These are phyloP conservation scores for Catocala sponsa DNA, from an alignment of 2,888 invertebrate species.

Conservation along the genomic window DNA sequence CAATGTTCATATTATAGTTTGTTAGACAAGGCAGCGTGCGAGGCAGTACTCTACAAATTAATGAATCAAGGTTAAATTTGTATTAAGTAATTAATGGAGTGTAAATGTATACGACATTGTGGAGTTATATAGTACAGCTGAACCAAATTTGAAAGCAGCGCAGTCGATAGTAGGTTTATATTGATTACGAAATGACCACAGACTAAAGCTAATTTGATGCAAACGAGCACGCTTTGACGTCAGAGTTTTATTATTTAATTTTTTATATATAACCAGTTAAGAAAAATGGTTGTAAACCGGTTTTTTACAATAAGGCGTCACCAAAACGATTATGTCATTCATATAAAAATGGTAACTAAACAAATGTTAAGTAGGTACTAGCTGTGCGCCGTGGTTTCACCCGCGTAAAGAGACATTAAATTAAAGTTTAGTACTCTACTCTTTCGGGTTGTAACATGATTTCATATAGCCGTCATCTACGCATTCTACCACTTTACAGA, in stretches of 20 bases:
- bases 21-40: not conserved
- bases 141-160: not conserved
- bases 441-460: too few relatives aligned
- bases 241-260: conserved; percentile 27
- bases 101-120: too few relatives aligned
- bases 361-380: not conserved
- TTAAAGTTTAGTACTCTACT: too few relatives aligned
- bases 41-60: not conserved
- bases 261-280: conserved; percentile 20
- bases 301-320: conserved; percentile 20
- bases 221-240: conserved; percentile 42
- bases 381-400: too few relatives aligned
- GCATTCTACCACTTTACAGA: too few relatives aligned
- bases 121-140: not conserved
- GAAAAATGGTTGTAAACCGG: conserved; percentile 21
- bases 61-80: too few relatives aligned
- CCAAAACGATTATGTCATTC: conserved; percentile 26
- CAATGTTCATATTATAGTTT: not conserved
- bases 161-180: not conserved
- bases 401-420: too few relatives aligned
- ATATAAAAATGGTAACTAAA: conserved; percentile 27
- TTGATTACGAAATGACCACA: conserved; percentile 1
- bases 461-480: too few relatives aligned
- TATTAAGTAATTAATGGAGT: too few relatives aligned
- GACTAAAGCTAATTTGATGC: conserved; percentile 17